Percentiles rank a stretch among this genome's conserved stretches.
These are phyloP conservation scores for Tipula unca DNA, from an alignment of 2,888 invertebrate genomes.

Conservation along the genomic window DNA sequence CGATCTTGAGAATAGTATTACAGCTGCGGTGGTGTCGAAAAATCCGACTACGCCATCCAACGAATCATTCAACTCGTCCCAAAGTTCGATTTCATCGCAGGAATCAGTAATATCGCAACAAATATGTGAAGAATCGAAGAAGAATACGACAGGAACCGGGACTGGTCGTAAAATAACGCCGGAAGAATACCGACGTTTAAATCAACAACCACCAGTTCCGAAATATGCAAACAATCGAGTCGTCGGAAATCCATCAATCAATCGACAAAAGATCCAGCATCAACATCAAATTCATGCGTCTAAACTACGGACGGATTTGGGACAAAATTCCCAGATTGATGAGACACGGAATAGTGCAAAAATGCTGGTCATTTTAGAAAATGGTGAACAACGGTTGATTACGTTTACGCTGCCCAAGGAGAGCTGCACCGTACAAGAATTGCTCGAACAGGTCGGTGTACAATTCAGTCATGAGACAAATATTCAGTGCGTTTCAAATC, in stretches of 20 bases:
- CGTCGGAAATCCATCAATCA: background rate
- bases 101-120: constrained; percentile 27
- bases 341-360: constrained; percentile 48
- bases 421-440: constrained; percentile 72
- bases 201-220: constrained; percentile 23
- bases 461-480: constrained; percentile 60
- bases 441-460: constrained; percentile 67
- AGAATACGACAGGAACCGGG: constrained; percentile 41
- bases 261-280: background rate
- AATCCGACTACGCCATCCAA: constrained; percentile 22
- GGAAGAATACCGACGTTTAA: constrained; percentile 42
- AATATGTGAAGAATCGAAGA: constrained; percentile 34
- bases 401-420: constrained; percentile 75
- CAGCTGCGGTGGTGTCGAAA: constrained; percentile 43
- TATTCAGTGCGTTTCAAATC: constrained; percentile 66
- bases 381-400: constrained; percentile 71
- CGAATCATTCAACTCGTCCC: background rate
- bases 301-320: background rate
- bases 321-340: background rate
- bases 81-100: constrained; percentile 30
- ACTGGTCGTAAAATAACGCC: constrained; percentile 44
- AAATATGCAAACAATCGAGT: background rate
- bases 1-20: constrained; percentile 48
- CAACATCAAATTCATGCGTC: background rate
- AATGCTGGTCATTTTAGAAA: constrained; percentile 69